These are phyloP conservation scores for Narcine bancroftii DNA, from an alignment of 2,113 vertebrate species.

Conservation along the genomic window DNA sequence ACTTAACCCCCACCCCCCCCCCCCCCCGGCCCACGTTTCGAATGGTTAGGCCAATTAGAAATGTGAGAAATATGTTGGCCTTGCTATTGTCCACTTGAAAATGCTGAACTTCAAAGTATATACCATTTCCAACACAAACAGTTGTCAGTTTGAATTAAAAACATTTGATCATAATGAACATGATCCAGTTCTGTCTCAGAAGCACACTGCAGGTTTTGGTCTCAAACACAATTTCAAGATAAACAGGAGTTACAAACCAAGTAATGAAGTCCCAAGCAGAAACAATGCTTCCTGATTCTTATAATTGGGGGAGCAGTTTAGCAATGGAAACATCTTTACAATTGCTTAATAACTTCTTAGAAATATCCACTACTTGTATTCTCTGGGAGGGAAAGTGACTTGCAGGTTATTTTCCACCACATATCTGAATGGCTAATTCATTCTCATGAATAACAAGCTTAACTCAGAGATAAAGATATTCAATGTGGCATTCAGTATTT, in stretches of 20 bases:
- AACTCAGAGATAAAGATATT: neutral
- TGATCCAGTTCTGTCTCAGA: neutral
- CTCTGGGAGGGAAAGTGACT: neutral
- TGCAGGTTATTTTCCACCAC: neutral
- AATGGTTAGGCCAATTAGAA: too few species aligned
- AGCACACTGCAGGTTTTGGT: too few species aligned
- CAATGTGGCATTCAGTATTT: neutral
- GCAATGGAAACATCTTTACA: neutral
- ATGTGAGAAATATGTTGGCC: too few species aligned
- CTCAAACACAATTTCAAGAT: too few species aligned
- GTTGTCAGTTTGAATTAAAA: neutral
- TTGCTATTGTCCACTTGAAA: neutral
- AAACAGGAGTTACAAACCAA: too few species aligned
- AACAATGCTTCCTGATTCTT: neutral
- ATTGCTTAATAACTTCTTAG: neutral
- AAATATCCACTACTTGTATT: neutral
- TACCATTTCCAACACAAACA: neutral
- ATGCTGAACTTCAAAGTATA: neutral
- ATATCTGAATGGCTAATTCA: neutral
- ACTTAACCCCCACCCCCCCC: too few species aligned
- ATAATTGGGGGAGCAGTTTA: neutral
- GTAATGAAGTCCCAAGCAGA: neutral
- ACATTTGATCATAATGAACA: neutral
- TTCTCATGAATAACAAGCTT: neutral
- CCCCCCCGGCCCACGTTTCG: too few species aligned